Base-by-base conservation (phyloP, 2,888 invertebrate species). In the Cheilosia pagana region DNA sequence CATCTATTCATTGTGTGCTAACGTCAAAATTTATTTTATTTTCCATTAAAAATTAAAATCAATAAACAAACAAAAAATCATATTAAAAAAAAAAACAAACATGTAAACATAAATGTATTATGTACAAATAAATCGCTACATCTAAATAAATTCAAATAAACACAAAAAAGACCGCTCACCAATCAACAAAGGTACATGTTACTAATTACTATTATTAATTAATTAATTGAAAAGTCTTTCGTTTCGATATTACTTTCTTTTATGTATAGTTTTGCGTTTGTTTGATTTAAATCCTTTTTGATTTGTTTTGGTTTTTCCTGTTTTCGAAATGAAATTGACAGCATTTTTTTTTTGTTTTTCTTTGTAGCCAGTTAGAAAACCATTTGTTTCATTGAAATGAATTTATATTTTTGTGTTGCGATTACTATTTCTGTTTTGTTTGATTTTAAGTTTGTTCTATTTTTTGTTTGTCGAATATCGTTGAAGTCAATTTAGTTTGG, bases 141-240 rank as follows among this genome's bases (percentile, higher is more conserved):
- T 87, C 85, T 81, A 86, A 81, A 87, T 63, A 79, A 85, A 83
- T 79, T 59, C 68, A 87, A 81, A 62, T 81, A 67, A 86, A 78
- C 76, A 82, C 83, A 87, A 87, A 87, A 89, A 89, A 92, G 92
- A 91, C 90, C 89, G 90, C 89, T 89, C 92, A 91, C 89, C 91
- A 91, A 91, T 90, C 90, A 89, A 91, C 91, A 89, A 92, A 92
- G 92, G 92, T 92, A 92, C 90, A 88, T 88, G 75, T 81, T 71
- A 81, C 85, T 85, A 71, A 75, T 83, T 77, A 79, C 53, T 86
- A 81, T 79, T 77, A 75, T 77, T 25, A 25, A 55, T 63, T 76
- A 55, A 68, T 71, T 83, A 74, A 53, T 68, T 70, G 52, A 43
- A 78, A 78, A 70, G 48, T 62, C 14, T 63, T 68, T 31, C 2